These are phyloP conservation scores for Leiothrix lutea DNA, from an alignment of 2,113 vertebrate genomes.

Conservation along the genomic window DNA sequence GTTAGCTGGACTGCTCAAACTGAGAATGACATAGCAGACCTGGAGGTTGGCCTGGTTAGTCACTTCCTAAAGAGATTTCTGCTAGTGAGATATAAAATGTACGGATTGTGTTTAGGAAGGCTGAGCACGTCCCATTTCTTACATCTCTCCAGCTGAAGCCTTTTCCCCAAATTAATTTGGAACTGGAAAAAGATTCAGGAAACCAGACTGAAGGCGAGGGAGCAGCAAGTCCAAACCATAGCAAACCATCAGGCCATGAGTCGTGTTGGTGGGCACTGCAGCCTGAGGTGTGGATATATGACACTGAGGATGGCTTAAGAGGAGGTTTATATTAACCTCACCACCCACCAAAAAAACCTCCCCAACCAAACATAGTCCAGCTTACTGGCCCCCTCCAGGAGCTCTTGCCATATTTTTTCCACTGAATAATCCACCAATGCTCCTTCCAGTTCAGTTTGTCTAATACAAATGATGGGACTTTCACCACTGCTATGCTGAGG, in stretches of 20 bases:
- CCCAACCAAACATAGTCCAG: neutral
- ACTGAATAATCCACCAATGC: neutral
- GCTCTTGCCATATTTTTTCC: neutral
- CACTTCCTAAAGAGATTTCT: neutral
- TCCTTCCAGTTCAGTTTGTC: neutral
- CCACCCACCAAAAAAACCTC: no score
- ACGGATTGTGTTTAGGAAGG: neutral
- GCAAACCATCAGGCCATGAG: neutral
- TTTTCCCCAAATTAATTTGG: neutral
- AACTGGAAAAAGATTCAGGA: neutral
- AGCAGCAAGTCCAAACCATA: neutral
- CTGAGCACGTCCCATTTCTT: neutral
- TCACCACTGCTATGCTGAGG: neutral
- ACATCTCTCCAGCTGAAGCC: neutral
- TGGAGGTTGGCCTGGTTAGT: neutral
- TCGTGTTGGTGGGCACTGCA: neutral
- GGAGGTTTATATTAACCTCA: neutral
- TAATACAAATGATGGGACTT: neutral
- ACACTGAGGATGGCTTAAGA: neutral
- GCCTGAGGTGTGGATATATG: neutral
- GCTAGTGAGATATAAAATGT: neutral
- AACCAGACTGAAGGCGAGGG: neutral
- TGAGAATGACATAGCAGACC: neutral
- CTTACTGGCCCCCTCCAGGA: neutral
- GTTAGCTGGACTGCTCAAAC: neutral